These are phyloP conservation scores for Horisme vitalbata DNA, from an alignment of 2,888 invertebrate species.

Conservation along the genomic window DNA sequence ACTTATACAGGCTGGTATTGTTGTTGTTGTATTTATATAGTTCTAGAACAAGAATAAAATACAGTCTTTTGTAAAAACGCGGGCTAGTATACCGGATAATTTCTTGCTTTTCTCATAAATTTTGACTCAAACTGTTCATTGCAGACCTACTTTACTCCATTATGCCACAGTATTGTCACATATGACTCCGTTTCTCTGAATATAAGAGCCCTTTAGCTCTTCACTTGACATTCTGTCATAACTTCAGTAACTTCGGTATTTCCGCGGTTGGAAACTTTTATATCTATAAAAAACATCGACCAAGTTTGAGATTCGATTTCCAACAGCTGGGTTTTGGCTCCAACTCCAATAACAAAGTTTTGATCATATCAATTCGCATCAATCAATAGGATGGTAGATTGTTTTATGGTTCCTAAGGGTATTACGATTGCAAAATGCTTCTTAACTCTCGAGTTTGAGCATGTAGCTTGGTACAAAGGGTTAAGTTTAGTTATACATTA, in stretches of 20 bases:
- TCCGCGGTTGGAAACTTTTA: constrained; percentile 33
- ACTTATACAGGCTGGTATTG: too few relatives aligned
- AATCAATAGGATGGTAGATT: constrained; percentile 46
- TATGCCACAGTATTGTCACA: too few relatives aligned
- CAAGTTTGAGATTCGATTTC: constrained; percentile 41
- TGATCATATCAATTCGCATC: constrained; percentile 50
- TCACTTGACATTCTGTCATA: constrained; percentile 34
- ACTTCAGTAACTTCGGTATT: constrained; percentile 35
- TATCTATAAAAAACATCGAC: constrained; percentile 39
- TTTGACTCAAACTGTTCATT: too few relatives aligned
- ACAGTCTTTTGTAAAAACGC: too few relatives aligned
- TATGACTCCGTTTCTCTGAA: too few relatives aligned
- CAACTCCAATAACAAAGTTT: constrained; percentile 52
- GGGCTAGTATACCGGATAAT: too few relatives aligned
- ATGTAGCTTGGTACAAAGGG: constrained; percentile 19
- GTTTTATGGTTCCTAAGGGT: constrained; percentile 39
- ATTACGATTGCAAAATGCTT: constrained; percentile 24
- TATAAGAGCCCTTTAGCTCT: constrained; percentile 13
- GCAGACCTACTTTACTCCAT: too few relatives aligned
- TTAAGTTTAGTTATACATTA: constrained; percentile 1
- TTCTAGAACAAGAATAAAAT: too few relatives aligned
- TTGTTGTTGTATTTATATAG: too few relatives aligned
- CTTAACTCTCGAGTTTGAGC: constrained; percentile 4
- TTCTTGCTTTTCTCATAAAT: too few relatives aligned
- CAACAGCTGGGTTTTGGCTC: constrained; percentile 35